Evolutionary conservation across 2,113 vertebrate species (phyloP), one percentile per base, ranked within the genome.

Genomic region (Oceanodroma tethys): DNA sequence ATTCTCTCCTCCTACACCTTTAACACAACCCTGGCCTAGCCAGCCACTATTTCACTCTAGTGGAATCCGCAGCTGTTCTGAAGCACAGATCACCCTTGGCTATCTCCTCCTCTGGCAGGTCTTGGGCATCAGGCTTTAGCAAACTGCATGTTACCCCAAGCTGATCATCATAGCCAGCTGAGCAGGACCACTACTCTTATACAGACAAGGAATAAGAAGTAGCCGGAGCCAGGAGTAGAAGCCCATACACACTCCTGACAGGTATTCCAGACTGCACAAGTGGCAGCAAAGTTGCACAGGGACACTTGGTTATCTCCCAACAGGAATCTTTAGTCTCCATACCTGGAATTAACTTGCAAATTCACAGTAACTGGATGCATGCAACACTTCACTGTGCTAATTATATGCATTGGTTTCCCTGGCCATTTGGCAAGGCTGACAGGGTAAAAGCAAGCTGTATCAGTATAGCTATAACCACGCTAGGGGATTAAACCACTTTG

Each of bases 121-220:
- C 68, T 78, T 1, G 0, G 13, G 32, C 50, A 92, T 9, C 7
- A 45, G 45, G 13, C 47, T 40, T 90, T 18, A 83, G 32, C 17
- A 67, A 91, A 89, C 36, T 34, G 13, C 25, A 27, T 6, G 2
- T 23, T 58, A 38, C 16, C 25, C 55, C 0, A 0, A 73, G 55
- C 16, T 38, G 50, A 48, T 6, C 18, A 74, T 9, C 59, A 70
- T 0, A 60, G 38, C 17, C 65, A 88, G 43, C 58, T 70, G 40
- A 47, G 67, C 22, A 76, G 32, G 23, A 67, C n/a, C 42, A 52
- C 21, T 40, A 13, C 18, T 17, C 38, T 71, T 45, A 11, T 9
- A 43, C 56, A 89, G 34, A 71, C 17, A 68, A 40, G 29, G 59
- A 84, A 7, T 42, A 91, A 73, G 32, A 56, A 83, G 60, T 4